Percentiles rank a stretch among this genome's conserved stretches.
Conservation (phyloP, 2,888 invertebrate genomes). For the Melipona bicolor region DNA sequence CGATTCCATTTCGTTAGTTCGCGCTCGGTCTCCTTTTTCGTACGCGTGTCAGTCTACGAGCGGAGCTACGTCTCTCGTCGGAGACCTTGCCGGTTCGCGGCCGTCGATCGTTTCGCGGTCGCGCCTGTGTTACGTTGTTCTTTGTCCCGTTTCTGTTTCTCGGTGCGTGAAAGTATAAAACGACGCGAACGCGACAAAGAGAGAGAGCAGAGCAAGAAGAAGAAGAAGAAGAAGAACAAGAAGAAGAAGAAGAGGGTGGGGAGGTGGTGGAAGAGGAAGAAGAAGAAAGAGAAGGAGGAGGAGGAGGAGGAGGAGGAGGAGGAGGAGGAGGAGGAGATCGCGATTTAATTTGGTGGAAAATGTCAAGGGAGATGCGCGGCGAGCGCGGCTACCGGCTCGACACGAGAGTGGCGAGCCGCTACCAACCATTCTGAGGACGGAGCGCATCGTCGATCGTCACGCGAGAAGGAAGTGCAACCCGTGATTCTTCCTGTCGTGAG, state of each 20-base stretch:
- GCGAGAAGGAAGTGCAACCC: slow-evolving; percentile 40
- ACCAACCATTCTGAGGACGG: slow-evolving; percentile 50
- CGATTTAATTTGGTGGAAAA: slow-evolving; percentile 34
- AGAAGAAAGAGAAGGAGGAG: neutral
- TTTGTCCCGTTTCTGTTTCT: slow-evolving; percentile 18
- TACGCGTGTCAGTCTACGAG: slow-evolving; percentile 48
- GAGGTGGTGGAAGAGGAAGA: no score
- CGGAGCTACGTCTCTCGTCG: slow-evolving; percentile 27
- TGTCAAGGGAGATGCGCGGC: slow-evolving; percentile 56
- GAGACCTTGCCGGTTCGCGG: slow-evolving; percentile 55
- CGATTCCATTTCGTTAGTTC: slow-evolving; percentile 65
- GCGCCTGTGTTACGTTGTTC: slow-evolving; percentile 41
- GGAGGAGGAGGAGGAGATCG: neutral
- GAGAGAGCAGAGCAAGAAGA: neutral
- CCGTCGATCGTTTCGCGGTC: slow-evolving; percentile 41
- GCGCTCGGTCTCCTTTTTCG: slow-evolving; percentile 60
- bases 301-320: neutral
- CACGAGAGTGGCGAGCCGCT: slow-evolving; percentile 59
- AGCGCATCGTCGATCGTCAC: slow-evolving; percentile 38
- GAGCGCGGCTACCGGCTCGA: slow-evolving; percentile 62
- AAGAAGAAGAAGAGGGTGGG: neutral
- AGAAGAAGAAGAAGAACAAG: neutral
- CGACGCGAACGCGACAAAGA: neutral
- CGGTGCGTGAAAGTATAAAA: slow-evolving; percentile 45
- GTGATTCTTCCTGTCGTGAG: slow-evolving; percentile 58